phyloP scores from a whole-genome alignment of 2,797 vertebrate species.

The Clarias laeviceps region DNA sequence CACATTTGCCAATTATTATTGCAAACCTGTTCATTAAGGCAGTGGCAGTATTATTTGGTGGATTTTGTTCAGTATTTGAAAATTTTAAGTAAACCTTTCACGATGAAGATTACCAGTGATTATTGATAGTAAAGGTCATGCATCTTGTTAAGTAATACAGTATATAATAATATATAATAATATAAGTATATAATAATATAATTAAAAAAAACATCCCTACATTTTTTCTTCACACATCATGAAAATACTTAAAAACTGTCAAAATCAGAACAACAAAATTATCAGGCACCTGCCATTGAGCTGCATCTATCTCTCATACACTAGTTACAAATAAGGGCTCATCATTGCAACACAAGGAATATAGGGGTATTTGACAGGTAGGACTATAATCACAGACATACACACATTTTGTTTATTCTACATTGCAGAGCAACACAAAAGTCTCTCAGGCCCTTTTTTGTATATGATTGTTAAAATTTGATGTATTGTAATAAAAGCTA shows the following conservation, averaged over 20 bases:
- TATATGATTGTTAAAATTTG: background rate
- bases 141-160: background rate
- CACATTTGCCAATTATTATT: background rate
- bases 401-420: background rate
- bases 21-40: background rate
- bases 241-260: background rate
- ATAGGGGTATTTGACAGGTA: conserved; percentile 52
- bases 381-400: conserved; percentile 34
- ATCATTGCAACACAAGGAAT: conserved; percentile 48
- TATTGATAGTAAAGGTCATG: background rate
- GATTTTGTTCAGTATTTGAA: background rate
- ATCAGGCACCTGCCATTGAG: conserved; percentile 52
- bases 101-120: background rate
- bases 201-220: background rate
- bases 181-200: no score
- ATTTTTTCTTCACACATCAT: background rate
- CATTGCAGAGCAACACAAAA: background rate
- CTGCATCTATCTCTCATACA: conserved; percentile 44
- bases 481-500: background rate
- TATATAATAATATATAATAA: no score
- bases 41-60: background rate
- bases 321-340: conserved; percentile 58
- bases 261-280: conserved; percentile 43
- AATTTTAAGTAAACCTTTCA: background rate
- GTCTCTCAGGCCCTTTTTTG: background rate